phyloP scores from a whole-genome alignment of 2,113 vertebrate genomes.

The Gymnarchus niloticus region DNA sequence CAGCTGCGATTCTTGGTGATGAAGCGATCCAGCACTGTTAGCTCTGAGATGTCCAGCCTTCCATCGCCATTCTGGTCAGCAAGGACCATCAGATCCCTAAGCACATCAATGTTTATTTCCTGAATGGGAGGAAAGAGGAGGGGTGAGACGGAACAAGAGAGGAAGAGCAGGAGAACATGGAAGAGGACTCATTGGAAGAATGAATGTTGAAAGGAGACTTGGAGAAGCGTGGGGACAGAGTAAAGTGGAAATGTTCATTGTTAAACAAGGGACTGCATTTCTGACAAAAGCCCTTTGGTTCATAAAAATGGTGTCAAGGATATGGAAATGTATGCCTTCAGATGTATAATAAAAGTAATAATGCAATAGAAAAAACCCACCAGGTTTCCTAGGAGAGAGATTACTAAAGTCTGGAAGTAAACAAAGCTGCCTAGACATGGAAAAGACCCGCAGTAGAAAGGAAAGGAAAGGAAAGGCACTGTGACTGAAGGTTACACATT shows the following conservation, averaged over 20 bases:
- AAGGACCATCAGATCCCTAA: neutral
- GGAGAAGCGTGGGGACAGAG: neutral
- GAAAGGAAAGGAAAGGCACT: too few species aligned
- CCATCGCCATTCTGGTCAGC: neutral
- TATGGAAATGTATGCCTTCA: neutral
- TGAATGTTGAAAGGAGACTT: too few species aligned
- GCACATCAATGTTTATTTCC: neutral
- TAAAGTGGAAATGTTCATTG: neutral
- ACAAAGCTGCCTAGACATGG: too few species aligned
- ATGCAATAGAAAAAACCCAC: neutral
- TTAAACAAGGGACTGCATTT: neutral
- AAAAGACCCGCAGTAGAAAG: too few species aligned
- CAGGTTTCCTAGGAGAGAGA: neutral
- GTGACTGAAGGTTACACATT: too few species aligned
- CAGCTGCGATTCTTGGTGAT: neutral
- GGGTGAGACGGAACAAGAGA: neutral
- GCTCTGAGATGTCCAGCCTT: neutral
- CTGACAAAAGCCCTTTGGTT: neutral
- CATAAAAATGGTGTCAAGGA: neutral
- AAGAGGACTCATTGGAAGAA: neutral
- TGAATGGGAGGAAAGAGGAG: conserved; percentile 11
- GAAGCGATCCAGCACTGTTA: neutral
- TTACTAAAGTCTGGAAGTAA: neutral
- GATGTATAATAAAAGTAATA: neutral
- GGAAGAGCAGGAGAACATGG: neutral